These are phyloP conservation scores for Pholis gunnellus DNA, from an alignment of 2,113 vertebrate genomes.

Conservation along the genomic window DNA sequence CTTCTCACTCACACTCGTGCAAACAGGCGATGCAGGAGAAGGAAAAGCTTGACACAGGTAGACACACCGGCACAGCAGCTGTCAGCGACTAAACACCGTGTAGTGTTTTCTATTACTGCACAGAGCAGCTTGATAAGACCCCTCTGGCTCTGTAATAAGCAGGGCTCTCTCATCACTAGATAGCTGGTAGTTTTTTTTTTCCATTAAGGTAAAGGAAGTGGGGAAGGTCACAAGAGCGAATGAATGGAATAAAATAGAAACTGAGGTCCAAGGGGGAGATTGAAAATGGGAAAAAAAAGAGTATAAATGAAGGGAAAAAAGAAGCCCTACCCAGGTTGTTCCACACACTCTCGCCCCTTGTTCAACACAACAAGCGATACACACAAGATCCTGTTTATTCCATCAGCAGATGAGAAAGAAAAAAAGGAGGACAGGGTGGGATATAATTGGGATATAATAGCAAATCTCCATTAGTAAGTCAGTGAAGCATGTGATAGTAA, in stretches of 20 bases:
- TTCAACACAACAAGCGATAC: slow-evolving; percentile 32
- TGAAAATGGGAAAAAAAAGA: slow-evolving; percentile 37
- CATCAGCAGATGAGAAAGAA: not conserved
- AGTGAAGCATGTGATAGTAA: slow-evolving; percentile 62
- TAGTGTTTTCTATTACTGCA: slow-evolving; percentile 41
- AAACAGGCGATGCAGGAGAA: slow-evolving; percentile 9
- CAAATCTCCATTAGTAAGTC: slow-evolving; percentile 65
- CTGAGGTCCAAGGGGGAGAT: slow-evolving; percentile 10
- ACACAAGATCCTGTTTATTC: slow-evolving; percentile 4
- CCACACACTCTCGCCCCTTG: not conserved
- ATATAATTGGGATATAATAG: slow-evolving; percentile 46
- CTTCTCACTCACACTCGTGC: slow-evolving; percentile 23
- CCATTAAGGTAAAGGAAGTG: slow-evolving; percentile 34
- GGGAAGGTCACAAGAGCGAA: slow-evolving; percentile 14
- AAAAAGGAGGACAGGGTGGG: slow-evolving; percentile 36
- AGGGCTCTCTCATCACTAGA: slow-evolving; percentile 8
- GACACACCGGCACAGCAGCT: slow-evolving; percentile 32
- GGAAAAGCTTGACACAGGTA: slow-evolving; percentile 34
- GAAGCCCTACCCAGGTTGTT: not conserved
- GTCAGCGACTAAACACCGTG: slow-evolving; percentile 36
- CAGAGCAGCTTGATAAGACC: slow-evolving; percentile 22
- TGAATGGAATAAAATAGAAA: slow-evolving; percentile 12
- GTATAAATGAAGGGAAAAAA: not conserved
- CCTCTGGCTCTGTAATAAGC: slow-evolving; percentile 37
- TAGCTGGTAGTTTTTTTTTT: not conserved